These are phyloP conservation scores for Chamaea fasciata DNA, from an alignment of 2,113 vertebrate genomes.

Conservation along the genomic window DNA sequence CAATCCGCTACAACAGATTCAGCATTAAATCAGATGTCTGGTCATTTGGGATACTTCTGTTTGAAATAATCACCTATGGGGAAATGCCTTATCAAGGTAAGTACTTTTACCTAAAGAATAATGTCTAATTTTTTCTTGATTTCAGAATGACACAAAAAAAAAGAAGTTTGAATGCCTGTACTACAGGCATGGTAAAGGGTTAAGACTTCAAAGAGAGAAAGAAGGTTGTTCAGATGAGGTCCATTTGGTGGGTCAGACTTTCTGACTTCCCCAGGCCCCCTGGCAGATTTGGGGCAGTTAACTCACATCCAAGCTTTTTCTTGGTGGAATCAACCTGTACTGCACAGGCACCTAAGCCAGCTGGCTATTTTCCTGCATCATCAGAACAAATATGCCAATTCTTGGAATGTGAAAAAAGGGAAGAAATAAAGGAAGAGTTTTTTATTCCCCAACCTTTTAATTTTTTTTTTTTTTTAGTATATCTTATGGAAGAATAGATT, in stretches of 20 bases:
- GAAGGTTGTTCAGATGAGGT: not conserved
- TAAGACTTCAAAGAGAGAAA: not conserved
- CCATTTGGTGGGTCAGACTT: not conserved
- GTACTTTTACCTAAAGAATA: conserved; percentile 33
- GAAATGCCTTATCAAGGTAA: conserved; percentile 90
- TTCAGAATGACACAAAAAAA: not conserved
- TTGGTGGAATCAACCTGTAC: not conserved
- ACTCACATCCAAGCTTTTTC: not conserved
- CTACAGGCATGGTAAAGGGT: not conserved
- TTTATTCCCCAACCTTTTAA: not conserved
- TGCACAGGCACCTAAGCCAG: not conserved
- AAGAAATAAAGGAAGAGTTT: not conserved
- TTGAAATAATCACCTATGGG: conserved; percentile 94
- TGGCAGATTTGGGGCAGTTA: not conserved
- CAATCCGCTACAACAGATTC: conserved; percentile 81
- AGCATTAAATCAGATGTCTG: conserved; percentile 94
- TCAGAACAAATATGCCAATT: not conserved
- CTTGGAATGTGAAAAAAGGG: not conserved
- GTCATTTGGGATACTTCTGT: conserved; percentile 94
- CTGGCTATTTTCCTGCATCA: not conserved
- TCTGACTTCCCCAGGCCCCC: not conserved
- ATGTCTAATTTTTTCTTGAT: not conserved
- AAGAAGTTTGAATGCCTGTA: not conserved
- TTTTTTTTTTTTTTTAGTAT: not conserved
- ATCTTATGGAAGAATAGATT: not conserved